phyloP scores from a whole-genome alignment of 2,888 invertebrate species.

The Chesias legatella region DNA sequence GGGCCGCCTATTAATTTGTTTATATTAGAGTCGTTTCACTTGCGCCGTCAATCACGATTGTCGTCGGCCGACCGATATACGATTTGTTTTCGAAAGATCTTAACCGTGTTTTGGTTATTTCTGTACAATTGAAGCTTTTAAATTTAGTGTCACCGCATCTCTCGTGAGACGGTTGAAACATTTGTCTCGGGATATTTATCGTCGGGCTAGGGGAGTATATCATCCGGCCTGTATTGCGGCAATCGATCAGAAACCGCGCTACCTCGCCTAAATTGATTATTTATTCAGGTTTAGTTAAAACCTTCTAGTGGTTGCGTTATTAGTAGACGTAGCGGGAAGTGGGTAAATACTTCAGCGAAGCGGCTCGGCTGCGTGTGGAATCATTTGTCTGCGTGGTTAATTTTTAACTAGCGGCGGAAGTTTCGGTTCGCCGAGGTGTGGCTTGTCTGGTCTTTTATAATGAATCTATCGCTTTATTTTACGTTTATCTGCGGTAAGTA shows the following conservation, averaged over 20 bases:
- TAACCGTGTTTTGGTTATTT: constrained; percentile 79
- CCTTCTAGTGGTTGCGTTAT: constrained; percentile 67
- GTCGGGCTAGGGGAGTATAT: constrained; percentile 72
- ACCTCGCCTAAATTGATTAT: constrained; percentile 73
- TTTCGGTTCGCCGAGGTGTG: neutral
- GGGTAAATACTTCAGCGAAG: constrained; percentile 55
- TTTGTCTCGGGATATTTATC: constrained; percentile 80
- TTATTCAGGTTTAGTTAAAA: constrained; percentile 75
- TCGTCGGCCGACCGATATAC: constrained; percentile 76
- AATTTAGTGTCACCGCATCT: constrained; percentile 79
- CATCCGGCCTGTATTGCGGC: constrained; percentile 76
- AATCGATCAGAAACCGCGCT: constrained; percentile 75
- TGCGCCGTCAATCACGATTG: constrained; percentile 79
- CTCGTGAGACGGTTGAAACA: constrained; percentile 74
- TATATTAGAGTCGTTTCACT: constrained; percentile 78
- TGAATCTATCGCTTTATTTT: too few relatives aligned
- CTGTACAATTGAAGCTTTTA: constrained; percentile 79
- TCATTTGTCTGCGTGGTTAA: constrained; percentile 49
- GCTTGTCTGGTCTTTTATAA: too few relatives aligned
- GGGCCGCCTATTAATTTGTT: constrained; percentile 77
- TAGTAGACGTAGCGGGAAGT: constrained; percentile 68
- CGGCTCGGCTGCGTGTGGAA: constrained; percentile 39
- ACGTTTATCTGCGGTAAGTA: too few relatives aligned
- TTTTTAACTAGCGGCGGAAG: constrained; percentile 30
- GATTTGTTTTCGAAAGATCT: constrained; percentile 79